phyloP scores from a whole-genome alignment of 2,888 invertebrate genomes.

The Phoronis australis region DNA sequence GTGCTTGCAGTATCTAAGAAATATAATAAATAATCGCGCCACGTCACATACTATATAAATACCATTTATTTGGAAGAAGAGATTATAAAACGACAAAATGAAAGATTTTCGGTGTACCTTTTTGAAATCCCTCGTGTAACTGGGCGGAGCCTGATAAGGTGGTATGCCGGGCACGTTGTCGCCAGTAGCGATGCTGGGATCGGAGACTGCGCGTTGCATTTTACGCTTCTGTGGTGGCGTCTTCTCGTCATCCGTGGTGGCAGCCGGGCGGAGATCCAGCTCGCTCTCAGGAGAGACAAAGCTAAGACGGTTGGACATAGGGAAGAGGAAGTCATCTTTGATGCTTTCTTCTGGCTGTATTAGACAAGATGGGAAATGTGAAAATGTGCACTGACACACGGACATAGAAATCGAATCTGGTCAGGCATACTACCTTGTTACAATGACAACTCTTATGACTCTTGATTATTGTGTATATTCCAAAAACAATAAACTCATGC shows the following conservation, averaged over 20 bases:
- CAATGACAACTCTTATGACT: no score
- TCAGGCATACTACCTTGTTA: no score
- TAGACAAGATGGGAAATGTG: no score
- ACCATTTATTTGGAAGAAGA: no score
- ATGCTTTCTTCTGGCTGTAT: slow-evolving; percentile 95
- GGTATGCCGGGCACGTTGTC: slow-evolving; percentile 62
- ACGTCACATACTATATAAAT: no score
- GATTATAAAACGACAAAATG: neutral
- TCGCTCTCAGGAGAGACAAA: slow-evolving; percentile 96
- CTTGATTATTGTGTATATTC: no score
- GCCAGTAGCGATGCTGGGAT: slow-evolving; percentile 90
- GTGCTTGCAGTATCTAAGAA: no score
- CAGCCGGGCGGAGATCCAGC: slow-evolving; percentile 60
- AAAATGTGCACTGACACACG: no score
- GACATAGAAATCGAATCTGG: no score
- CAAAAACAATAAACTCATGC: no score
- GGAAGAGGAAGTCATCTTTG: slow-evolving; percentile 98
- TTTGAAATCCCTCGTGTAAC: slow-evolving; percentile 63
- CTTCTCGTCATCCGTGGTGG: slow-evolving; percentile 25
- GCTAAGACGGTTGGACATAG: slow-evolving; percentile 85
- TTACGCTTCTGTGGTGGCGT: slow-evolving; percentile 30
- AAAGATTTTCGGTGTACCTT: slow-evolving; percentile 26
- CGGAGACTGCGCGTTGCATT: slow-evolving; percentile 77
- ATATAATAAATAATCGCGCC: no score
- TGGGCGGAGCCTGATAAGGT: slow-evolving; percentile 64